A percentile compares a stretch with the other conserved stretches of the same genome.
phyloP scores from a whole-genome alignment of 2,888 invertebrate genomes.

The Apocheima hispidaria region DNA sequence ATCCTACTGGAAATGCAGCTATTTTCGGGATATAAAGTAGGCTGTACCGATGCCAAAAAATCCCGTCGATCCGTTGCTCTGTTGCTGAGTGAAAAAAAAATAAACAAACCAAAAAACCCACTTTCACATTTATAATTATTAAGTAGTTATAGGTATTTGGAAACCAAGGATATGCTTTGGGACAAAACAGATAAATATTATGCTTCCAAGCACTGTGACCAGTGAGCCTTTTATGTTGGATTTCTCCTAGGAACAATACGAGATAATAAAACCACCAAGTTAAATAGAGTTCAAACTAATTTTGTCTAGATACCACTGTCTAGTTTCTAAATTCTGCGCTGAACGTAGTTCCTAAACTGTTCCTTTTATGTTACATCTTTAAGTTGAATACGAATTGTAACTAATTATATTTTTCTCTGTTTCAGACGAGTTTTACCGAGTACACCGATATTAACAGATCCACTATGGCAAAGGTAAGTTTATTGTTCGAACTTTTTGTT shows the following conservation, averaged over 20 bases:
- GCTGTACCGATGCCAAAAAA: too few species aligned
- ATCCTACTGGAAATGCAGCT: too few species aligned
- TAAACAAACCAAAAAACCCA: too few species aligned
- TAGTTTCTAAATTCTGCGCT: neutral
- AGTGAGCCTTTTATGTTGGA: neutral
- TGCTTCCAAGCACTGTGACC: neutral
- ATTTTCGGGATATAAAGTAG: too few species aligned
- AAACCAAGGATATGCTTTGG: too few species aligned
- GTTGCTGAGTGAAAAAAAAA: too few species aligned
- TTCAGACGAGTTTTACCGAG: slow-evolving; percentile 48
- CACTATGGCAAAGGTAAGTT: slow-evolving; percentile 54
- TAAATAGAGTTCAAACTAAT: slow-evolving; percentile 12
- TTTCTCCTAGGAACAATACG: slow-evolving; percentile 12
- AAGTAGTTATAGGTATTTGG: too few species aligned
- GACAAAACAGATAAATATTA: neutral
- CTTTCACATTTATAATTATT: too few species aligned
- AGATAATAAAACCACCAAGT: slow-evolving; percentile 2
- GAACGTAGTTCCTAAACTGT: too few species aligned
- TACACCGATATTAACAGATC: slow-evolving; percentile 36
- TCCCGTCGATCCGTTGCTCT: too few species aligned
- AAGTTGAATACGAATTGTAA: slow-evolving; percentile 5
- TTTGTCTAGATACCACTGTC: neutral
- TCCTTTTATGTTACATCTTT: too few species aligned
- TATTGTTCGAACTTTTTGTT: too few species aligned
- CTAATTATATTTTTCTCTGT: slow-evolving; percentile 38